Evolutionary conservation across 2,888 invertebrate genomes (phyloP), one percentile per base, ranked within the genome.

Genomic region (Hydrotaea diabolus): DNA sequence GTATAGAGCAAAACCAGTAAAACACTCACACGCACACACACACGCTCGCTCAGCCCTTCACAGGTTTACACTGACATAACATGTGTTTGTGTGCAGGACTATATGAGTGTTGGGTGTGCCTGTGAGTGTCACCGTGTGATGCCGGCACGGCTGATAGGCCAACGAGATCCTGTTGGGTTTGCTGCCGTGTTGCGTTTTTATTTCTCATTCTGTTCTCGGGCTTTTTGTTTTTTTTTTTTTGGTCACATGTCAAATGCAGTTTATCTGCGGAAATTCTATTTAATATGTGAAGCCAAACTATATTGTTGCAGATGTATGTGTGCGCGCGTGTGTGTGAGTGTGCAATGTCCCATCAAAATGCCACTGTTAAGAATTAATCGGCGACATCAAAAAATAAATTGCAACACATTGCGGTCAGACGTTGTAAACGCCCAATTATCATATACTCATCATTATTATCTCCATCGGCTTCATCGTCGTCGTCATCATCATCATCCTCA

Each of bases 331-430:
- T 55, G 23, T 75, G 71, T 78, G 62, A 75, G 62, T 75, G 74
- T 77, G 76, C 23, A 43, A 80, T 71, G 73, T 62, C 77, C 85
- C 79, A 82, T 85, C 85, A 85, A 69, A 79, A 23, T 82, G 82
- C 79, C 82, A 85, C 80, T 77, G 82, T 82, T 82, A 82, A 80
- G 66, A 85, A 82, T 85, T 85, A 82, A 85, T 85, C 85, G 85
- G 71, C 71, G 82, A 49, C 77, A 82, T 85, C 82, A 85, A 85
- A 85, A 85, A 77, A 85, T 85, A 85, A 85, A 85, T 82, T 82
- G 81, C 81, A 85, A 85, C 82, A 82, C 85, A 85, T 85, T 85
- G 85, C 77, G 85, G 85, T 85, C 82, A 85, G 85, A 82, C 82
- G 80, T 80, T 77, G 79, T 82, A 80, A 85, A 85, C 82, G 76